Evolutionary conservation across 2,797 vertebrate species (phyloP).

Genomic region (Loriculus beryllinus): DNA sequence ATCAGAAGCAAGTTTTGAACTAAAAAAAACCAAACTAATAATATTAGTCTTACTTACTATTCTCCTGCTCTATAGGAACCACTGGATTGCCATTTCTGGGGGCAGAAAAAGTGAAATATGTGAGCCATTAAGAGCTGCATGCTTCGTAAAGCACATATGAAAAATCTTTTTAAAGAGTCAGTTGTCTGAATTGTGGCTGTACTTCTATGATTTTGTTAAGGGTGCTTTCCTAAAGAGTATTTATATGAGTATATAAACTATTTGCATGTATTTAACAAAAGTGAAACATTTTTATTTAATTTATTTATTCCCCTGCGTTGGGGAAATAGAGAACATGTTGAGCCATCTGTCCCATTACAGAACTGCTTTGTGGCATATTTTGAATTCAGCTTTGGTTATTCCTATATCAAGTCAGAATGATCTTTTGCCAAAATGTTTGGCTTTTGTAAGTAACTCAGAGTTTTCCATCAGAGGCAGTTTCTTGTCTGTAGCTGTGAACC

Average conservation of each 20-base stretch:
- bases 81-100: constrained; percentile 86
- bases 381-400: neutral
- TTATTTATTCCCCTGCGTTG: neutral
- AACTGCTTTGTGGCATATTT: neutral
- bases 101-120: constrained; percentile 55
- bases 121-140: neutral
- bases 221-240: neutral
- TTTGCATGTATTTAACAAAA: neutral
- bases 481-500: neutral
- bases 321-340: neutral
- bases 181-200: neutral
- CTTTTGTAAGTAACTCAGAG: neutral
- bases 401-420: neutral
- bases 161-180: neutral
- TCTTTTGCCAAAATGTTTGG: neutral
- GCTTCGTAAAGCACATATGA: constrained; percentile 25
- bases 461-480: neutral
- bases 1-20: neutral
- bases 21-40: neutral
- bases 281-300: neutral
- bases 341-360: neutral
- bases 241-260: neutral
- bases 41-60: constrained; percentile 76
- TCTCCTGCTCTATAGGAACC: constrained; percentile 80
- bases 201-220: neutral